A percentile compares a stretch with the other conserved stretches of the same genome.
phyloP scores from a whole-genome alignment of 2,888 invertebrate species.

The Diadegma fenestrale region DNA sequence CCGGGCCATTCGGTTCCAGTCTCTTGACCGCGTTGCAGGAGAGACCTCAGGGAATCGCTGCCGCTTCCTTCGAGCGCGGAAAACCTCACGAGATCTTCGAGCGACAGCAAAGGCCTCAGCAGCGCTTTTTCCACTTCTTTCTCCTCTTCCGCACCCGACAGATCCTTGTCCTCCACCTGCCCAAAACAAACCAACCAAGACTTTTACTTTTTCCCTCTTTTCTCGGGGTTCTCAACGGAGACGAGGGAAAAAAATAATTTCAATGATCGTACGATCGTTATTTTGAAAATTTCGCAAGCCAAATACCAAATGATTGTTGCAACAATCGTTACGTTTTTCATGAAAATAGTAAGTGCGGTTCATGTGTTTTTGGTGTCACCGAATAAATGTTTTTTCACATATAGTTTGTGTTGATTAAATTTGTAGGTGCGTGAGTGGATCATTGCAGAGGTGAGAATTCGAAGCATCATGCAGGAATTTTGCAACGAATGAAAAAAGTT shows the following conservation, averaged over 20 bases:
- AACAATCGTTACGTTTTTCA: no score
- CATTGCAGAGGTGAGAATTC: constrained; percentile 68
- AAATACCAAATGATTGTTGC: no score
- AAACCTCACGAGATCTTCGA: constrained; percentile 87
- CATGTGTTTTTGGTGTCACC: constrained; percentile 43
- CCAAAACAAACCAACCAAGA: constrained; percentile 58
- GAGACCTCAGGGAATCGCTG: constrained; percentile 86
- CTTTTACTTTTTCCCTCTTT: constrained; percentile 73
- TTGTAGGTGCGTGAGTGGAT: constrained; percentile 22
- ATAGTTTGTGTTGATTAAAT: constrained; percentile 50
- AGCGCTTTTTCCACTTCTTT: constrained; percentile 87
- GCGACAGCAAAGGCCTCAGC: constrained; percentile 86
- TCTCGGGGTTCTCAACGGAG: constrained; percentile 15
- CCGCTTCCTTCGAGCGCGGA: constrained; percentile 85
- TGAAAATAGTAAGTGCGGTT: constrained; percentile 47
- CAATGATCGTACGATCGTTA: no score
- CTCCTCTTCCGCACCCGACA: constrained; percentile 87
- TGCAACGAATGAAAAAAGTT: not conserved
- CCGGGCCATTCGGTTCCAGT: constrained; percentile 85
- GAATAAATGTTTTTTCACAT: constrained; percentile 21
- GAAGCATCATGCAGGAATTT: constrained; percentile 77
- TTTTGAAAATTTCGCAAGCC: not conserved
- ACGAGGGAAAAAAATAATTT: constrained; percentile 3
- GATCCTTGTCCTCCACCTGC: constrained; percentile 87
- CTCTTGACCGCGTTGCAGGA: constrained; percentile 85